Evolutionary conservation across 2,113 vertebrate genomes (phyloP).

Genomic region (Atlantisia rogersi): DNA sequence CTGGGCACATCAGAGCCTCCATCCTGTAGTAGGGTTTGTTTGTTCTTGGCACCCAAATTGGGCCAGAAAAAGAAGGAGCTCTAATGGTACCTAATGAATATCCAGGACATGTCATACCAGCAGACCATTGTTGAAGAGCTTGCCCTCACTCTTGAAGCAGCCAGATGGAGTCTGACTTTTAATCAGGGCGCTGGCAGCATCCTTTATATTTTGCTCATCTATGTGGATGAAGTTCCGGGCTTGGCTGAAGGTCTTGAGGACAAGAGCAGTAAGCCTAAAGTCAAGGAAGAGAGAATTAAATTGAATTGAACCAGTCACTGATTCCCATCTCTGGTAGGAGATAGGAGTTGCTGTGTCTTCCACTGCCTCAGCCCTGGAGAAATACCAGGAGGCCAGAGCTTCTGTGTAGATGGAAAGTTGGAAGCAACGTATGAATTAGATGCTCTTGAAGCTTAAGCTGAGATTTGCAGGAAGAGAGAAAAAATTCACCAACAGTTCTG

Average conservation of each 20-base stretch:
- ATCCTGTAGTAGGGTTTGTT: not conserved
- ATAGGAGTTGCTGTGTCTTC: not conserved
- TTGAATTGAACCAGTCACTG: not conserved
- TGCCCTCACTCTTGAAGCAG: constrained; percentile 74
- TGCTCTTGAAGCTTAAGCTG: not conserved
- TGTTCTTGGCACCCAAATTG: not conserved
- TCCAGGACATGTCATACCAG: constrained; percentile 56
- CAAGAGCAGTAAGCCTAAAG: constrained; percentile 75
- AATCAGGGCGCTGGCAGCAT: constrained; percentile 55
- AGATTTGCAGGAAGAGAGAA: not conserved
- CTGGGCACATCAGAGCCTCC: not conserved
- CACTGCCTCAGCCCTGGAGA: not conserved
- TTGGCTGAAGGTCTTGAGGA: constrained; percentile 76
- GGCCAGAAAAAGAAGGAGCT: not conserved
- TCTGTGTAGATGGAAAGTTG: not conserved
- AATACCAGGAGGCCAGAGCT: not conserved
- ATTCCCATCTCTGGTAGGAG: not conserved
- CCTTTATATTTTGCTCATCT: constrained; percentile 62
- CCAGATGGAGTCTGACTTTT: constrained; percentile 50
- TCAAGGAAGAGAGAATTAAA: not conserved
- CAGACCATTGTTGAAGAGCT: constrained; percentile 74
- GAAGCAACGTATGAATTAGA: not conserved
- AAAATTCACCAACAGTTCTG: not conserved
- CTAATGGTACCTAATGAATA: not conserved
- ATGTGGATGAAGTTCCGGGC: constrained; percentile 67